A percentile compares a stretch with the other conserved stretches of the same genome.
phyloP scores from a whole-genome alignment of 2,888 invertebrate species.

The Pyralis farinalis region DNA sequence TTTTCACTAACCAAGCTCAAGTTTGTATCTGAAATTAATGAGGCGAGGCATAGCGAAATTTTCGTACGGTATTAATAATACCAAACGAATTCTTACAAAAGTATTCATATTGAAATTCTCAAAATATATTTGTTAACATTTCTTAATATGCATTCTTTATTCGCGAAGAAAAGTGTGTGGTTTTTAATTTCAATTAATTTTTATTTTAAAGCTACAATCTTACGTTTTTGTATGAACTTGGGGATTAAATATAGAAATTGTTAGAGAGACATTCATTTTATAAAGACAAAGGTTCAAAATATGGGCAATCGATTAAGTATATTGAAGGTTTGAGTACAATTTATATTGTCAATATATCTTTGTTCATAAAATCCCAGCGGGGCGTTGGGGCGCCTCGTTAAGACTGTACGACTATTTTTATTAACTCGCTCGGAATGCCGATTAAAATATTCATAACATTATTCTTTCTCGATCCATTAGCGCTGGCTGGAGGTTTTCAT shows the following conservation, averaged over 20 bases:
- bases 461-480: slow-evolving; percentile 61
- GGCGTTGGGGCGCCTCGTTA: slow-evolving; percentile 60
- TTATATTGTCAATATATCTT: slow-evolving; percentile 62
- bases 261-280: slow-evolving; percentile 18
- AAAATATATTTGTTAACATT: not conserved
- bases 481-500: slow-evolving; percentile 33
- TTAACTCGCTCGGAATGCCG: slow-evolving; percentile 69
- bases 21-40: not conserved
- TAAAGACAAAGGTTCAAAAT: slow-evolving; percentile 26
- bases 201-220: not conserved
- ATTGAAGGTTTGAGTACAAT: slow-evolving; percentile 40
- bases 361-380: slow-evolving; percentile 72
- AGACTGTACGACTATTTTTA: slow-evolving; percentile 60
- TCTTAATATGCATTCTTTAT: not conserved
- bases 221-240: not conserved
- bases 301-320: slow-evolving; percentile 39
- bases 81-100: not conserved
- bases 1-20: not conserved
- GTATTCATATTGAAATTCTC: slow-evolving; percentile 1
- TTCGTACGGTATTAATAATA: not conserved
- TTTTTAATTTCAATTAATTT: not conserved
- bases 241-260: slow-evolving; percentile 15
- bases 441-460: slow-evolving; percentile 70
- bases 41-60: not conserved
- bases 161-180: not conserved